A percentile compares a stretch with the other conserved stretches of the same genome.
Conservation (phyloP, 2,797 vertebrate species). For the Sternarchorhynchus goeldii region DNA sequence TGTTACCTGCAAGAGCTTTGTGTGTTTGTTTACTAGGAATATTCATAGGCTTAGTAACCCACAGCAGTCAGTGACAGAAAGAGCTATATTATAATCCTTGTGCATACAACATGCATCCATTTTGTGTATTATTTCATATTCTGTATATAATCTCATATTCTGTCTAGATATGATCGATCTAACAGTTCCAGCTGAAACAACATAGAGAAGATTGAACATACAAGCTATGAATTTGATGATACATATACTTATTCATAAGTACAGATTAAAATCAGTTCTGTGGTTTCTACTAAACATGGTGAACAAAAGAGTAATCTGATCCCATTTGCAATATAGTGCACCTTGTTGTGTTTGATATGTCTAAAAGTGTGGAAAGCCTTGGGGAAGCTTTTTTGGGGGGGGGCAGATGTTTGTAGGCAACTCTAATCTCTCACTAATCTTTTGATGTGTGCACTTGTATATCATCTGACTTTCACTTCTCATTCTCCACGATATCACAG, state of each 20-base stretch:
- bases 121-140: background rate
- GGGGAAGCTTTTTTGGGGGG: slow-evolving; percentile 31
- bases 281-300: background rate
- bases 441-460: slow-evolving; percentile 41
- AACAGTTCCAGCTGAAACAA: background rate
- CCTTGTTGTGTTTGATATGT: slow-evolving; percentile 3
- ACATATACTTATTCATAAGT: background rate
- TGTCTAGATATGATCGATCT: background rate
- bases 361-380: slow-evolving; percentile 8
- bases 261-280: background rate
- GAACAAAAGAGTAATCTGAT: background rate
- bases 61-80: background rate
- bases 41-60: background rate
- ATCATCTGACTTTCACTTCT: slow-evolving; percentile 35
- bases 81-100: background rate
- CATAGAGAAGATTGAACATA: background rate
- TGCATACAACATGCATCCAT: background rate
- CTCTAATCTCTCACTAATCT: slow-evolving; percentile 50
- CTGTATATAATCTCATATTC: background rate
- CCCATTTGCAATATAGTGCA: background rate
- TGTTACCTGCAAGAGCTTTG: slow-evolving; percentile 19
- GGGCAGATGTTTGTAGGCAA: slow-evolving; percentile 27
- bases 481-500: slow-evolving; percentile 8
- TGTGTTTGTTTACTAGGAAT: background rate
- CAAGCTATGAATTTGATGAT: slow-evolving; percentile 3